Base-by-base conservation (phyloP, 2,113 vertebrate genomes). In the Eclectus roratus region DNA sequence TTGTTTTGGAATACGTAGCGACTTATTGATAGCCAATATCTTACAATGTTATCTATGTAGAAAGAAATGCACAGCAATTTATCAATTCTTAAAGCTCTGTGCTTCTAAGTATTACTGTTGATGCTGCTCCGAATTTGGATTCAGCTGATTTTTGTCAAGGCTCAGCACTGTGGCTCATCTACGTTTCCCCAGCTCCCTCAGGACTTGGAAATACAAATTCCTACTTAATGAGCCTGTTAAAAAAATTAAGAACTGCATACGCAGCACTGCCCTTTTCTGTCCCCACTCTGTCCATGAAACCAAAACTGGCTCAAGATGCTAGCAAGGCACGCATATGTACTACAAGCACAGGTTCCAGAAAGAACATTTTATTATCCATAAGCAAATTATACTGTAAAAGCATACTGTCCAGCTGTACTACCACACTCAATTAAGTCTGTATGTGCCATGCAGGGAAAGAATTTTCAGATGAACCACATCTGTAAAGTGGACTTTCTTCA, bases 151-250 rank as follows among this genome's bases (percentile, higher is more conserved):
- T 96, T 90, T 91, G 18, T 58, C 74, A 66, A 52, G 74, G 39
- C 65, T 97, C 92, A 95, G 91, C 85, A 89, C 16, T 73, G 17
- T 61, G 33, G 73, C 47, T 95, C 78, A 85, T 63, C 53, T 65
- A 23, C 28, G 72, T 69, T 92, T 78, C 47, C 76, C 52, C 25
- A 83, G 41, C 53, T 88, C 70, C 65, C 44, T 72, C 69, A 49
- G 64, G 89, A 90, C 64, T n/a, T 88, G 17, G 55, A 80, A 90
- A 86, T 55, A 80, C 28, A 70, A 81, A 82, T 46, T 87, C 49
- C 70, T 52, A 69, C 41, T 80, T 82, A 52, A 92, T 49, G 19
- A 89, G 72, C 60, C 49, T 64, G 52, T 74, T 90, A 88, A 84
- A 80, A 60, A 85, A 77, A 80, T 58, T 41, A 29, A 69, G 25